Evolutionary conservation across 1,140 invertebrate species (phyloP), one percentile per base, ranked within the genome.

Genomic region (Eupeodes corollae): DNA sequence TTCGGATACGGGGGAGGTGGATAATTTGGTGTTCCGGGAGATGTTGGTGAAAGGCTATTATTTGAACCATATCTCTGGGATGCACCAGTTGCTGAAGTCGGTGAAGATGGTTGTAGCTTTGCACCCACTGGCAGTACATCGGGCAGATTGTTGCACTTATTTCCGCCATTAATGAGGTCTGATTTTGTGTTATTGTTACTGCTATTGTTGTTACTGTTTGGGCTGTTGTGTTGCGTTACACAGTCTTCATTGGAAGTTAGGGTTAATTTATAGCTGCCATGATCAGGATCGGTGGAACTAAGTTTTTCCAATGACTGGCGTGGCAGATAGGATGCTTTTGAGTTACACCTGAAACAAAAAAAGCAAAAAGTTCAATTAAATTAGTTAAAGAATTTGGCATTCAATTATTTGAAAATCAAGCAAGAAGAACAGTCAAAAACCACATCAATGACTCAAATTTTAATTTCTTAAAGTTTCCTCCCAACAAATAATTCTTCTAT

Each of bases 251-350:
- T 82, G 1, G 83, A 83, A 30, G 82, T 84, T 67, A 84, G 77
- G 2, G 83, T 85, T 30, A 82, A 68, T 57, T 84, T 82, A 67
- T 86, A 86, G 57, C 81, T 84, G 43, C 84, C 84, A 58, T 84
- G 82, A 56, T 84, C 77, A 5, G 77, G 75, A 52, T 77, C 77
- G 21, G 63, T 58, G 14, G 61, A 75, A 38, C 76, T 76, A 19
- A 75, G 70, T 52, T 72, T 70, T 49, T 80, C 80, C 26, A 77
- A 70, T 56, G 84, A 83, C 48, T 82, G 73, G 14, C 79, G 71
- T 2, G 81, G 78, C 68, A 86, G 67, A 63, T 85, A 86, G 33
- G 84, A 86, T 48, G 83, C 83, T 70, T 87, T 86, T 14, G 84
- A 85, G 57, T 85, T 82, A 56, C 79, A 84, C 71, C 84, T 87